These are phyloP conservation scores for Theocolax elegans DNA, from an alignment of 1,140 invertebrate genomes.

Conservation along the genomic window DNA sequence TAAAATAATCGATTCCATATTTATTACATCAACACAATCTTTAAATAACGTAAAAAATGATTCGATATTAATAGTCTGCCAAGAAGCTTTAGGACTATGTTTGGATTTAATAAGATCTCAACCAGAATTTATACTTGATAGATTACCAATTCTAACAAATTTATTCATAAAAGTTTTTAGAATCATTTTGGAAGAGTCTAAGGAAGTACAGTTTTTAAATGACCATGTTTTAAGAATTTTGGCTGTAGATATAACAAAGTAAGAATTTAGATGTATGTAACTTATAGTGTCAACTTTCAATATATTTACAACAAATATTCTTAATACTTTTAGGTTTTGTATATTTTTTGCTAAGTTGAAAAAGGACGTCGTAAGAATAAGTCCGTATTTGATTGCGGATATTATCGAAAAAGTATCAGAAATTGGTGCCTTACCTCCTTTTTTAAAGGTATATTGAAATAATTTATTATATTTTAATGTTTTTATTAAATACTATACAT, in stretches of 20 bases:
- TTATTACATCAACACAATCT: constrained; percentile 18
- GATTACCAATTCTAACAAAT: constrained; percentile 25
- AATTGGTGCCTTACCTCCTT: constrained; percentile 10
- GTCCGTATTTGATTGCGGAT: constrained; percentile 40
- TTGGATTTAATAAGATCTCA: constrained; percentile 35
- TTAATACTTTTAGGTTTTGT: constrained; percentile 29
- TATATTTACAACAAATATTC: background rate
- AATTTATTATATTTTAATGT: background rate
- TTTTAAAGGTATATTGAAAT: constrained; percentile 31
- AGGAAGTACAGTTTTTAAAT: background rate
- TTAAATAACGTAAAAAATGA: constrained; percentile 19
- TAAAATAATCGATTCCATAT: constrained; percentile 30
- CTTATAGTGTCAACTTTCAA: background rate
- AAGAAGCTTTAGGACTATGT: constrained; percentile 32
- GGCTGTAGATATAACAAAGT: constrained; percentile 40
- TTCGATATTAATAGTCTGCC: constrained; percentile 8
- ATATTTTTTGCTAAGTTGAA: constrained; percentile 37
- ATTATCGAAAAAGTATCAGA: constrained; percentile 14
- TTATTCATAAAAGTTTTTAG: constrained; percentile 26
- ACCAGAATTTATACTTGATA: constrained; percentile 31
- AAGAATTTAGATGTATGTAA: background rate
- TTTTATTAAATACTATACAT: background rate
- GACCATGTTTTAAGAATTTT: constrained; percentile 29
- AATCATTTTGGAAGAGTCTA: background rate
- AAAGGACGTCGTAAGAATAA: constrained; percentile 35